Percentiles rank a stretch among this genome's conserved stretches.
These are phyloP conservation scores for Cercocebus atys DNA, from an alignment of 2,113 vertebrate genomes.

Conservation along the genomic window DNA sequence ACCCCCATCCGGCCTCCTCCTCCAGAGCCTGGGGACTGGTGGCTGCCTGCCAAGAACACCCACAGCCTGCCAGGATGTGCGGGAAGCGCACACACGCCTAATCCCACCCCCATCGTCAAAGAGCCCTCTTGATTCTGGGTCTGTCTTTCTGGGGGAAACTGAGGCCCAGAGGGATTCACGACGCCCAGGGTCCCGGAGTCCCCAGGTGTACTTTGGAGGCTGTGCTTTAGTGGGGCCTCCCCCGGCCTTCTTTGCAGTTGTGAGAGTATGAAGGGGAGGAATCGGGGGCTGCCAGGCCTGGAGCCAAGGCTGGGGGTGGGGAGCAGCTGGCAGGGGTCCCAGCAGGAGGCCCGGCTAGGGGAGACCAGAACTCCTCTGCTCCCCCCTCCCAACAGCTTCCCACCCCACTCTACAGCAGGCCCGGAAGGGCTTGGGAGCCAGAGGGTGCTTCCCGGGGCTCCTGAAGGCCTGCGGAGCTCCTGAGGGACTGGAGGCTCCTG, in stretches of 20 bases:
- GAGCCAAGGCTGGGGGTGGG: neutral
- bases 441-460: neutral
- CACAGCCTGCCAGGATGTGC: neutral
- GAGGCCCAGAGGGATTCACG: neutral
- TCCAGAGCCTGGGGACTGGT: neutral
- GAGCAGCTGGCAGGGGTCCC: neutral
- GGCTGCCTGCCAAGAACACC: neutral
- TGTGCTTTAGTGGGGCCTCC: neutral
- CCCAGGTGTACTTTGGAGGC: neutral
- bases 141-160: neutral
- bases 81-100: accelerated
- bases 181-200: accelerated
- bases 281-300: neutral
- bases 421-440: too few species aligned
- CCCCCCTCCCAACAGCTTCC: neutral
- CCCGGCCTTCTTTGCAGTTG: neutral
- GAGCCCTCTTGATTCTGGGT: neutral
- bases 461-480: neutral
- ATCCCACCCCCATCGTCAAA: neutral
- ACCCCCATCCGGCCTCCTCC: neutral
- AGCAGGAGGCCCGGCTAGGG: neutral
- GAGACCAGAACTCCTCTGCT: neutral
- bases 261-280: neutral
- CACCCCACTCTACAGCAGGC: neutral
- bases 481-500: neutral